Evolutionary conservation across 2,888 invertebrate species (phyloP), one percentile per base, ranked within the genome.

Genomic region (Campoletis raptor): DNA sequence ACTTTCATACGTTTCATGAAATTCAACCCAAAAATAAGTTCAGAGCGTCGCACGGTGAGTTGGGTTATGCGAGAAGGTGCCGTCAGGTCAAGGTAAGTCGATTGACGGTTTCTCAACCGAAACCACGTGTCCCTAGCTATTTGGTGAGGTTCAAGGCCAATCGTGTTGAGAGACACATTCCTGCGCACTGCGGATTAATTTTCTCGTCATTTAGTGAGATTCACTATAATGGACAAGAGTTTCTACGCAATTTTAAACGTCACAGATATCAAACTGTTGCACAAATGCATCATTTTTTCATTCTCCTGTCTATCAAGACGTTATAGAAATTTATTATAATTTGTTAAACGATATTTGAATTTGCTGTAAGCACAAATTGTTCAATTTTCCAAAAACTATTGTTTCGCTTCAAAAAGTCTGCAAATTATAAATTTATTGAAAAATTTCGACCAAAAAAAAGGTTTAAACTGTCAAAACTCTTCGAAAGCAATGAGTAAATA

Each of bases 71-170:
- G 57, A 70, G 48, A 72, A 66, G 52, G 10, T 48, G 30, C 52
- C 66, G 52, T 15, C 57, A 66, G 81, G 81, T 81, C 81, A 81
- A 81, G 81, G 81, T 57, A 57, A 81, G 36, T 45, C 45, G 76
- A 80, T 80, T 74, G 74, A 80, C 84, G 74, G 69, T 80, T 57
- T 66, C 61, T 81, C 64, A 81, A 81, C 81, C 64, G 73, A 69
- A 79, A 84, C 67, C 79, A 40, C 74, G 79, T 73, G 73, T 48
- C 45, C 54, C 57, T 73, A 37, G 12, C 67, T 69, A n/a, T 70
- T 73, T 69, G 37, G 9, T 45, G 6, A 24, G 69, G 79, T 84
- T 84, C 79, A 80, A 84, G 84, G 84, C 74, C 73, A 54, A 67
- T 72, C 64, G 36, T 37, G 18, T 48, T 37, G 52, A 7, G 66